phyloP scores from a whole-genome alignment of 2,888 invertebrate species.

The Eubasilissa splendida region DNA sequence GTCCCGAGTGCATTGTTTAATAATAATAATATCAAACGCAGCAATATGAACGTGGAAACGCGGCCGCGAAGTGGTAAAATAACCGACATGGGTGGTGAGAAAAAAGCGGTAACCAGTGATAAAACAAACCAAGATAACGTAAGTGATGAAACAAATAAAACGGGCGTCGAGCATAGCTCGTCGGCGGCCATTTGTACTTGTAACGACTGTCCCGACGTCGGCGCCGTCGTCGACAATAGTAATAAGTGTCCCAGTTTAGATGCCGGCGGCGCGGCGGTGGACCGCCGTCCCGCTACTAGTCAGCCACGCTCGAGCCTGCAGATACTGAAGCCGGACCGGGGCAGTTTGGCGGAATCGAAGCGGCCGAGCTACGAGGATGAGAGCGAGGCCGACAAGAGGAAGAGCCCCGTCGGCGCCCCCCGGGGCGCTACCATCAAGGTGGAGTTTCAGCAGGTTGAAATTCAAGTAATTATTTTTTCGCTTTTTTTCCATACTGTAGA shows the following conservation, averaged over 20 bases:
- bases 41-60: slow-evolving; percentile 43
- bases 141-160: background rate
- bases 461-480: slow-evolving; percentile 64
- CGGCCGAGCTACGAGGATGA: slow-evolving; percentile 44
- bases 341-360: slow-evolving; percentile 36
- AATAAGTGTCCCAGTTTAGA: background rate
- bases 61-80: background rate
- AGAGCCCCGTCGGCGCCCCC: background rate
- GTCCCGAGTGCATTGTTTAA: background rate
- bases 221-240: background rate
- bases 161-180: background rate
- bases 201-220: background rate
- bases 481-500: background rate
- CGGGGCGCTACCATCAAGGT: slow-evolving; percentile 59
- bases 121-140: background rate
- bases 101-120: background rate
- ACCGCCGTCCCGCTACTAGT: no score
- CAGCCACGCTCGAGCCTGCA: background rate
- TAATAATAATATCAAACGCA: slow-evolving; percentile 43
- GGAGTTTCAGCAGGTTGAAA: slow-evolving; percentile 67
- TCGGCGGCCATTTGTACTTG: background rate
- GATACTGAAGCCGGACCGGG: slow-evolving; percentile 14
- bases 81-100: background rate
- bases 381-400: background rate
- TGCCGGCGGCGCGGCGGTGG: no score